phyloP scores from a whole-genome alignment of 2,888 invertebrate genomes.

The Brenthis daphne region DNA sequence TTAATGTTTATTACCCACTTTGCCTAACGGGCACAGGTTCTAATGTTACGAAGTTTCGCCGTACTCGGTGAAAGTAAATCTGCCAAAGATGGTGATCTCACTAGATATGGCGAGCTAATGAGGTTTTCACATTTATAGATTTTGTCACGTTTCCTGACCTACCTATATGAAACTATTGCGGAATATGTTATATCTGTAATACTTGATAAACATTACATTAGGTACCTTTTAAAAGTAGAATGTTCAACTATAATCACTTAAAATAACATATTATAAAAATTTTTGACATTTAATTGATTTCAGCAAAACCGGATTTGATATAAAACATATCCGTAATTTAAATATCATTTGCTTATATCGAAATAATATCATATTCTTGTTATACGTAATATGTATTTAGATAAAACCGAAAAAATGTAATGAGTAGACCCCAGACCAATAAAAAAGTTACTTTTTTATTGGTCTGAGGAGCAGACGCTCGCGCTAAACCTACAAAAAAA shows the following conservation, averaged over 20 bases:
- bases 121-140: slow-evolving; percentile 16
- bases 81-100: slow-evolving; percentile 26
- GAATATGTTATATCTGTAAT: not conserved
- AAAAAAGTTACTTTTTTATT: too few relatives aligned
- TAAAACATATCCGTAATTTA: not conserved
- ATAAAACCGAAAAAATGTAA: too few relatives aligned
- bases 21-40: slow-evolving; percentile 4
- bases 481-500: too few relatives aligned
- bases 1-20: not conserved
- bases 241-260: too few relatives aligned
- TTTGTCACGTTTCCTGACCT: slow-evolving; percentile 9
- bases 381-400: too few relatives aligned
- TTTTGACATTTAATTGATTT: not conserved
- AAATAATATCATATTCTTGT: not conserved
- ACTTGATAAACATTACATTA: too few relatives aligned
- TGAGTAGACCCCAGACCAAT: too few relatives aligned
- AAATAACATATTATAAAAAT: too few relatives aligned
- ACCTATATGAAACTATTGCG: not conserved
- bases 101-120: slow-evolving; percentile 18
- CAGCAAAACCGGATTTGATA: not conserved
- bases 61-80: slow-evolving; percentile 34
- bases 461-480: too few relatives aligned
- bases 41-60: slow-evolving; percentile 25
- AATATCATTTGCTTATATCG: not conserved
- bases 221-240: too few relatives aligned